Percentiles rank a stretch among this genome's conserved stretches.
Conservation (phyloP, 2,797 vertebrate genomes). For the Epinephelus coioides region DNA sequence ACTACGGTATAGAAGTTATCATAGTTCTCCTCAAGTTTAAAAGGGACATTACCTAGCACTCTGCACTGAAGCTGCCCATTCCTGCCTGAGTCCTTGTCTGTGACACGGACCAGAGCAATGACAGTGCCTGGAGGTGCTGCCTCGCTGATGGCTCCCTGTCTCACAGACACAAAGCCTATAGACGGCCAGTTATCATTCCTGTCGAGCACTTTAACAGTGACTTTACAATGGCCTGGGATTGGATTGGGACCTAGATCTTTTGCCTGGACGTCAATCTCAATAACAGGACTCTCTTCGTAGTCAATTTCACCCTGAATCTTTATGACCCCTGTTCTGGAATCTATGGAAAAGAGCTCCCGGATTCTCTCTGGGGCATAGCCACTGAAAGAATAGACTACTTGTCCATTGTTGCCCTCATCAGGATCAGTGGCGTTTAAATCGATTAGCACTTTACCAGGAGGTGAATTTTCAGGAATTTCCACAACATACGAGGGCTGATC, state of each 20-base stretch:
- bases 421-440: constrained; percentile 98
- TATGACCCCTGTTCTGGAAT: constrained; percentile 95
- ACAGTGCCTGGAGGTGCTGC: constrained; percentile 96
- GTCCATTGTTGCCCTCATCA: constrained; percentile 97
- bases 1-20: constrained; percentile 98
- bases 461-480: constrained; percentile 96
- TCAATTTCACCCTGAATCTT: constrained; percentile 97
- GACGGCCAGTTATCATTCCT: constrained; percentile 98
- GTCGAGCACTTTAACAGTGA: constrained; percentile 96
- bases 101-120: constrained; percentile 97
- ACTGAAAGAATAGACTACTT: constrained; percentile 97
- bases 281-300: constrained; percentile 96
- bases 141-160: constrained; percentile 98
- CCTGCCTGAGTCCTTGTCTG: constrained; percentile 96
- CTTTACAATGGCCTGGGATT: constrained; percentile 98
- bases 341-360: constrained; percentile 96
- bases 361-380: constrained; percentile 95
- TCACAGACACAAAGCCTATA: constrained; percentile 97
- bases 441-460: constrained; percentile 93
- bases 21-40: constrained; percentile 97
- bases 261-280: constrained; percentile 97
- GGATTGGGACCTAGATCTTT: constrained; percentile 98
- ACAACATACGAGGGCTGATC: constrained; percentile 95
- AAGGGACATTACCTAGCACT: constrained; percentile 94
- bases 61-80: constrained; percentile 98